phyloP scores from a whole-genome alignment of 2,113 vertebrate genomes.

The Osmerus mordax region DNA sequence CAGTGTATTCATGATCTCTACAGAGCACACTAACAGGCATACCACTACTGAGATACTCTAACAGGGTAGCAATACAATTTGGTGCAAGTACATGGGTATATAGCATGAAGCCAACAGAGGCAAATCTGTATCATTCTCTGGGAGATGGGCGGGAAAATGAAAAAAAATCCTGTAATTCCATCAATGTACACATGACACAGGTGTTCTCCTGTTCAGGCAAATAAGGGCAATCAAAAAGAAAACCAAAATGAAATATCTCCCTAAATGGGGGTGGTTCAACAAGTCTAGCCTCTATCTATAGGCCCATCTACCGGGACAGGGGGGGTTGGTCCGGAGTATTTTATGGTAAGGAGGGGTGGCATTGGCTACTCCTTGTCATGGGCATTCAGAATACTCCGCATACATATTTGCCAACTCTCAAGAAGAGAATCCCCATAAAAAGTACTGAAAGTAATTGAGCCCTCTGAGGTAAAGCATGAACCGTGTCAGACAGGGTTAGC shows the following conservation, averaged over 20 bases:
- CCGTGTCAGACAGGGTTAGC: constrained; percentile 6
- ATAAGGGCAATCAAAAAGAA: constrained; percentile 80
- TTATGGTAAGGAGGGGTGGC: constrained; percentile 84
- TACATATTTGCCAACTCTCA: constrained; percentile 99
- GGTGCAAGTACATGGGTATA: constrained; percentile 86
- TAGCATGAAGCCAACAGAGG: constrained; percentile 83
- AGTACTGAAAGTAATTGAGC: constrained; percentile 67
- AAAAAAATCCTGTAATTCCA: constrained; percentile 74
- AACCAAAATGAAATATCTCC: constrained; percentile 69
- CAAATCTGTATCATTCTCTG: constrained; percentile 86
- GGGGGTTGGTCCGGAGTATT: constrained; percentile 79
- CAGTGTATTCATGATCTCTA: constrained; percentile 76
- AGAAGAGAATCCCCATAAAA: constrained; percentile 64
- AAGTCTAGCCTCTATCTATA: constrained; percentile 65
- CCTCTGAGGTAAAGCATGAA: constrained; percentile 76
- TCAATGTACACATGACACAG: constrained; percentile 78
- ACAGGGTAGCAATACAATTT: constrained; percentile 85
- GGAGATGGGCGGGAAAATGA: constrained; percentile 66
- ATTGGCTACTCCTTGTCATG: constrained; percentile 87
- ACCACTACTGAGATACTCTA: constrained; percentile 83
- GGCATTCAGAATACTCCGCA: constrained; percentile 92
- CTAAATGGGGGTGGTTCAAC: constrained; percentile 73
- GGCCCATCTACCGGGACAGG: constrained; percentile 59
- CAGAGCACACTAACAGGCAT: constrained; percentile 88
- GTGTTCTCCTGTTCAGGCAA: constrained; percentile 89